Evolutionary conservation across 2,113 vertebrate species (phyloP).

Genomic region (Hiodon tergisus): DNA sequence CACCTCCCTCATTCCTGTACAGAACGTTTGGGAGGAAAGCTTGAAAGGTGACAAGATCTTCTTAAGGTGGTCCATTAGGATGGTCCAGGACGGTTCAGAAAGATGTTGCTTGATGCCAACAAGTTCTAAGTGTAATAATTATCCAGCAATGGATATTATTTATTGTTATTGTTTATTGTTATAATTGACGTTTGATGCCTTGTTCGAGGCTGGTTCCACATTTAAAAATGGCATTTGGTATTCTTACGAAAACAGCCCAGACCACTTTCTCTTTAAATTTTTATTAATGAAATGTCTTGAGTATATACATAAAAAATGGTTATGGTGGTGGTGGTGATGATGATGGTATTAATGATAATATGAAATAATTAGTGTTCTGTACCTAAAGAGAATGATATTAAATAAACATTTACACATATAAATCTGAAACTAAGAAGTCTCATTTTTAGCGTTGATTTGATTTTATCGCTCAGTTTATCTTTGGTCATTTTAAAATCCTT

Average conservation of each 20-base stretch:
- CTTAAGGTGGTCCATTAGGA: not conserved
- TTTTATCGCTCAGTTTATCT: not conserved
- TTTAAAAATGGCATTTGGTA: slow-evolving; percentile 34
- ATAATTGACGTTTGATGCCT: slow-evolving; percentile 19
- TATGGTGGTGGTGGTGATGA: slow-evolving; percentile 12
- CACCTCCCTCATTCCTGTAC: not conserved
- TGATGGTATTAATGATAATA: slow-evolving; percentile 55
- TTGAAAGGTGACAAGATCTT: not conserved
- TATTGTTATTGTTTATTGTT: slow-evolving; percentile 20
- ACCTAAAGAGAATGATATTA: slow-evolving; percentile 56
- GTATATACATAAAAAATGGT: slow-evolving; percentile 39
- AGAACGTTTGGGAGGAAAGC: not conserved
- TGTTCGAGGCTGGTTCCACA: slow-evolving; percentile 28
- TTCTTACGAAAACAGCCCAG: slow-evolving; percentile 23
- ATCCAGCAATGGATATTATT: not conserved
- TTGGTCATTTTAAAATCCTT: not conserved
- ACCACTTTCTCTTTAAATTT: slow-evolving; percentile 48
- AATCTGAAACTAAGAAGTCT: slow-evolving; percentile 35
- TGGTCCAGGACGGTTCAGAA: not conserved
- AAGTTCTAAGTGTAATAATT: slow-evolving; percentile 2
- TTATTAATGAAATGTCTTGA: slow-evolving; percentile 42
- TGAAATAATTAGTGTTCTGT: slow-evolving; percentile 62
- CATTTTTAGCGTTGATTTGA: not conserved
- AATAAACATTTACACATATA: slow-evolving; percentile 68
- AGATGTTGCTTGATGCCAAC: not conserved